phyloP scores from a whole-genome alignment of 2,797 vertebrate genomes.

The Aselliscus stoliczkanus region DNA sequence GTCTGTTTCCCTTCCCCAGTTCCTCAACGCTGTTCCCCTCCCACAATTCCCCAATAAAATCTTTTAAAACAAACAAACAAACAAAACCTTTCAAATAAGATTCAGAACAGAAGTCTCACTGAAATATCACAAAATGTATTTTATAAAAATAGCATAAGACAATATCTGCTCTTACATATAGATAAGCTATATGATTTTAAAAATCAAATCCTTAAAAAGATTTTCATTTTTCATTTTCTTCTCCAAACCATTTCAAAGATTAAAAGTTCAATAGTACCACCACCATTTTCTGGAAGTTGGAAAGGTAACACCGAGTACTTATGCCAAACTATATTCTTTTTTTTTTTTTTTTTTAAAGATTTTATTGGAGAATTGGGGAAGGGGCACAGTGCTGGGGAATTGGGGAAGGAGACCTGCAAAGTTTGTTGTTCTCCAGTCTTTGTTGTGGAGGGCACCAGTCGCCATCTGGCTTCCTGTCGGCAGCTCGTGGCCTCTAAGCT shows the following conservation, averaged over 20 bases:
- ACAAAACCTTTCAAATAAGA: background rate
- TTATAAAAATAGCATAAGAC: slow-evolving; percentile 10
- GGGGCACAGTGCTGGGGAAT: too few relatives aligned
- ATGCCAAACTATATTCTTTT: background rate
- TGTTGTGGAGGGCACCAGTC: too few relatives aligned
- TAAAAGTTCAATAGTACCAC: background rate
- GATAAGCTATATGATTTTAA: background rate
- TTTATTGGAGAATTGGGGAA: too few relatives aligned
- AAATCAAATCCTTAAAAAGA: background rate
- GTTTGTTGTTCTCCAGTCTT: too few relatives aligned
- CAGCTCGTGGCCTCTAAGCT: too few relatives aligned
- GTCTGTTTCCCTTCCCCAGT: too few relatives aligned
- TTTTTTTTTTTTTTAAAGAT: too few relatives aligned
- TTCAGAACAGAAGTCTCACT: background rate
- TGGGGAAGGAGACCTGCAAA: too few relatives aligned
- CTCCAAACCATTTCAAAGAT: background rate
- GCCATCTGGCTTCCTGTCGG: too few relatives aligned
- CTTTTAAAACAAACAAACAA: too few relatives aligned
- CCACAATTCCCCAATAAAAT: too few relatives aligned
- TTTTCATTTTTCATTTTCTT: slow-evolving; percentile 5
- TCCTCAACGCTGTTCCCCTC: too few relatives aligned
- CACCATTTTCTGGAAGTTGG: background rate
- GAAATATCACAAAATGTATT: background rate
- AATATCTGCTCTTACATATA: background rate
- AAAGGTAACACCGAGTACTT: background rate